Percentiles rank a stretch among this genome's conserved stretches.
These are phyloP conservation scores for Timema cristinae DNA, from an alignment of 2,888 invertebrate species.

Conservation along the genomic window DNA sequence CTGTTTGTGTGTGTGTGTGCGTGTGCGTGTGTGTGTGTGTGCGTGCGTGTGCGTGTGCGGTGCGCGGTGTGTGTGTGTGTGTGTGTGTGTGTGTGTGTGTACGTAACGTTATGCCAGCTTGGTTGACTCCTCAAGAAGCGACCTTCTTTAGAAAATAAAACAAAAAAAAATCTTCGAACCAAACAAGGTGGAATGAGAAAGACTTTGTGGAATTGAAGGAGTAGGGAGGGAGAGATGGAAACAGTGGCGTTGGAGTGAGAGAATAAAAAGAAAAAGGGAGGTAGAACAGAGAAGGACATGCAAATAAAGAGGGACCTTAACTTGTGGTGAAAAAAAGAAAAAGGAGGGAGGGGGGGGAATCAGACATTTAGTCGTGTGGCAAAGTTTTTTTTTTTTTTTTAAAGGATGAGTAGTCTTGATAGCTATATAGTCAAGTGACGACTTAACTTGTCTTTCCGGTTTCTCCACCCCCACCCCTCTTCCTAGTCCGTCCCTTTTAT, in stretches of 20 bases:
- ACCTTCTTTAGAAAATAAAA: not conserved
- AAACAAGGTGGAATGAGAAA: not conserved
- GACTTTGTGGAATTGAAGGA: not conserved
- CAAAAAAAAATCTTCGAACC: too few species aligned
- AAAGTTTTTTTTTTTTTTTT: not conserved
- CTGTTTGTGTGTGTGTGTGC: too few species aligned
- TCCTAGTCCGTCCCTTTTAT: not conserved
- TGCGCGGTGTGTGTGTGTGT: not conserved
- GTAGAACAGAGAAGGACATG: constrained; percentile 20
- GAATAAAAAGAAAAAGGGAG: not conserved
- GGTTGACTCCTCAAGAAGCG: constrained; percentile 19
- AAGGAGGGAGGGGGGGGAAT: too few species aligned
- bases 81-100: constrained; percentile 1
- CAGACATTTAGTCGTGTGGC: too few species aligned
- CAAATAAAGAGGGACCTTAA: constrained; percentile 21
- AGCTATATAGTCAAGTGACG: not conserved
- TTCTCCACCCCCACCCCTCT: not conserved
- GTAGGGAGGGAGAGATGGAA: constrained; percentile 17
- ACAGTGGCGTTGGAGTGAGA: not conserved
- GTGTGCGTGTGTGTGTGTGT: too few species aligned
- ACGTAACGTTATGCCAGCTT: constrained; percentile 21
- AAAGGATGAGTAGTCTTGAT: constrained; percentile 12
- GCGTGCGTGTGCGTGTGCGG: too few species aligned
- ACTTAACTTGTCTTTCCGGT: not conserved
- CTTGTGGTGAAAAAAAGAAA: too few species aligned